phyloP scores from a whole-genome alignment of 2,113 vertebrate genomes.

The Tachuris rubrigastra region DNA sequence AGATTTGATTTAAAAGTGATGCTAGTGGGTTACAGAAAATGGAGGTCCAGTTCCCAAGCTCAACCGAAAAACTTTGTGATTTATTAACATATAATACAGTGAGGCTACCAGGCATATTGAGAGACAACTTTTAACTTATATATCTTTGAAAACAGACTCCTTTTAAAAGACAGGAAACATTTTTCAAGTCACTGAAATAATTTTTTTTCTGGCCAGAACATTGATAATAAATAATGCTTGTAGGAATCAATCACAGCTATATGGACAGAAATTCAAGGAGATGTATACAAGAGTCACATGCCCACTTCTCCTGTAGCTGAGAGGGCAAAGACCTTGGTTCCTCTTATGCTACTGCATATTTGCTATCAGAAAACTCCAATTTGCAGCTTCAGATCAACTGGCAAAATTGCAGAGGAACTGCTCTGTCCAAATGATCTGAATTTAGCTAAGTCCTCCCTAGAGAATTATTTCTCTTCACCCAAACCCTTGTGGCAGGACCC shows the following conservation, averaged over 20 bases:
- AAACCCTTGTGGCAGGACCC: neutral
- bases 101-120: neutral
- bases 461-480: neutral
- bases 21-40: neutral
- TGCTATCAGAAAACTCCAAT: neutral
- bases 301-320: neutral
- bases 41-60: neutral
- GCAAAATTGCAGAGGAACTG: neutral
- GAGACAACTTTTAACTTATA: neutral
- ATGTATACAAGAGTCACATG: neutral
- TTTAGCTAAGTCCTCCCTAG: neutral
- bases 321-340: neutral
- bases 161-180: neutral
- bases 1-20: neutral
- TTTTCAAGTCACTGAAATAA: neutral
- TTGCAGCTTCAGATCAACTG: neutral
- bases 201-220: neutral
- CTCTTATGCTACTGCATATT: neutral
- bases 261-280: neutral
- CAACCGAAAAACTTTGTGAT: neutral
- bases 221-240: neutral
- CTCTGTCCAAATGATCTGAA: neutral
- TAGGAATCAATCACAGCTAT: neutral
- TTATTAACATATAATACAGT: neutral
- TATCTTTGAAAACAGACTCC: neutral